Conservation (phyloP, 2,888 invertebrate genomes). For the Oligia fasciuncula region DNA sequence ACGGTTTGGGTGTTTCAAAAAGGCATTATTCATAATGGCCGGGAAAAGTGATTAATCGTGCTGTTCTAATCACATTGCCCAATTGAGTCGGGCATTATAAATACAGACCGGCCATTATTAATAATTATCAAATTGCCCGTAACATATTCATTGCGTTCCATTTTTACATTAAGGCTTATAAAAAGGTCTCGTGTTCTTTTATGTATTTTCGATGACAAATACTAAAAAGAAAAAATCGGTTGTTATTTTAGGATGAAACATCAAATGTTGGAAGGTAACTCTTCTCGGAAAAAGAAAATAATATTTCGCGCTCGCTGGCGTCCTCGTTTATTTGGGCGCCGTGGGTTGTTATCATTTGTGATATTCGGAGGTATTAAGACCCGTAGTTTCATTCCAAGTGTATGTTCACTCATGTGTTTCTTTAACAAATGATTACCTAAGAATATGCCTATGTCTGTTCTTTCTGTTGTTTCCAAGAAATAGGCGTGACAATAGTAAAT, state of each 20-base stretch:
- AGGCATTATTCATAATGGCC: too few species aligned
- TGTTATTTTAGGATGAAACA: constrained; percentile 55
- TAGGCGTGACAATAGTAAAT: too few species aligned
- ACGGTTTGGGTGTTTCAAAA: too few species aligned
- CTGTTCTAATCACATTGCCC: too few species aligned
- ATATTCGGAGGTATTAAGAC: constrained; percentile 40
- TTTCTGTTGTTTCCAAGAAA: too few species aligned
- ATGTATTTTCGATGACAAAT: constrained; percentile 38
- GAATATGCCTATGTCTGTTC: background rate
- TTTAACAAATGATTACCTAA: constrained; percentile 11
- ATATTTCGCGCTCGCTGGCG: constrained; percentile 29
- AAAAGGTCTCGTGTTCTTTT: constrained; percentile 23
- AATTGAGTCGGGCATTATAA: too few species aligned
- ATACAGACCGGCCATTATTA: too few species aligned
- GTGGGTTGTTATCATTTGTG: constrained; percentile 53
- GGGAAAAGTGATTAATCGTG: too few species aligned
- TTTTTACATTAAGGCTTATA: too few species aligned
- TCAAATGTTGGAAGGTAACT: constrained; percentile 43
- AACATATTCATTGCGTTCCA: constrained; percentile 18
- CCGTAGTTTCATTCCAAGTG: constrained; percentile 25
- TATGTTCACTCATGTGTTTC: background rate
- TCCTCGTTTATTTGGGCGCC: constrained; percentile 39
- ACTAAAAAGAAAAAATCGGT: constrained; percentile 30
- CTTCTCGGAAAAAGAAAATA: constrained; percentile 41
- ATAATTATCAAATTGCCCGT: too few species aligned